Base-by-base conservation (phyloP, 2,113 vertebrate genomes). In the Silurus meridionalis region DNA sequence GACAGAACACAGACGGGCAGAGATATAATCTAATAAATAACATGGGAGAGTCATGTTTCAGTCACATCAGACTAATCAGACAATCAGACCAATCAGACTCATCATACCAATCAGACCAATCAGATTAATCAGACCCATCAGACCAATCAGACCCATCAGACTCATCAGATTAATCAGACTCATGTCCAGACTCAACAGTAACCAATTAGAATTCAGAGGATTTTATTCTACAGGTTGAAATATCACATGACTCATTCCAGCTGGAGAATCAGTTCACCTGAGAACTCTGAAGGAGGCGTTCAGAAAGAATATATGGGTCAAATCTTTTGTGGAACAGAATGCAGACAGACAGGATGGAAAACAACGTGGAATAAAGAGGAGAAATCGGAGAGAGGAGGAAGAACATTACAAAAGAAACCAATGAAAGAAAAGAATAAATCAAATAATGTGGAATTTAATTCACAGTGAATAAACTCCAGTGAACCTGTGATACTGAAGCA, bases 81-180 rank as follows among this genome's bases (percentile, higher is more conserved):
- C 37, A 37, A 37, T 37, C 37, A 37, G 37, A 37, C 2, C 2
- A 37, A 37, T 37, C 37, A 37, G 37, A 37, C 37, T n/a, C n/a
- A n/a, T n/a, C n/a, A n/a, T n/a, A n/a, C n/a, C n/a, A n/a, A n/a
- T n/a, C n/a, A n/a, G n/a, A n/a, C n/a, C n/a, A n/a, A n/a, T n/a
- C n/a, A n/a, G n/a, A n/a, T n/a, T n/a, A n/a, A n/a, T n/a, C n/a
- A n/a, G n/a, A n/a, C n/a, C n/a, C n/a, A n/a, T n/a, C n/a, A n/a
- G n/a, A n/a, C n/a, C n/a, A n/a, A n/a, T n/a, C n/a, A n/a, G n/a
- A n/a, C n/a, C n/a, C n/a, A n/a, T n/a, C n/a, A n/a, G n/a, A n/a
- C n/a, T n/a, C n/a, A n/a, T n/a, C n/a, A n/a, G n/a, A n/a, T n/a
- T 28, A 80, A 61, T 80, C 79, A 80, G 58, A 63, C 7, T 8